These are phyloP conservation scores for Sakesphorus luctuosus DNA, from an alignment of 2,113 vertebrate species.

Conservation along the genomic window DNA sequence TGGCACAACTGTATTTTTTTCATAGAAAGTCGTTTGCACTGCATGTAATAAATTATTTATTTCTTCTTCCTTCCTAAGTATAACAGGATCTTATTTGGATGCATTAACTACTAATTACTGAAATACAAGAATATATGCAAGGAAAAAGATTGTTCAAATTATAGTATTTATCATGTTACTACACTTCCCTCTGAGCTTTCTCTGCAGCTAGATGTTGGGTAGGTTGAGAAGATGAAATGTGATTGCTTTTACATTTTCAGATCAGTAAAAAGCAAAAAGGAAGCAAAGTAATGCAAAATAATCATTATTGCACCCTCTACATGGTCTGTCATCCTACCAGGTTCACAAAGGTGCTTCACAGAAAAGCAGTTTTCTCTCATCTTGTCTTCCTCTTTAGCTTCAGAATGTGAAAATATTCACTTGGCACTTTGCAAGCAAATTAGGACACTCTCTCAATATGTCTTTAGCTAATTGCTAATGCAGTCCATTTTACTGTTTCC, in stretches of 20 bases:
- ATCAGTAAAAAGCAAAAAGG: background rate
- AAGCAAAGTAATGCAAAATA: background rate
- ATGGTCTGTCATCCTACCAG: background rate
- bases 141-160: background rate
- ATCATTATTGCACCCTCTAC: background rate
- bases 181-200: background rate
- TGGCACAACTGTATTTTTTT: background rate
- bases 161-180: background rate
- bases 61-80: background rate
- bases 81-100: background rate
- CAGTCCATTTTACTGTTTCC: background rate
- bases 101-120: background rate
- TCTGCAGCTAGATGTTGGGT: background rate
- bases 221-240: background rate
- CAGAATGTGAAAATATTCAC: background rate
- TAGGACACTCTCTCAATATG: background rate
- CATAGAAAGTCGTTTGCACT: background rate
- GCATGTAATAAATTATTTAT: background rate
- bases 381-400: background rate
- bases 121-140: background rate
- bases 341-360: background rate
- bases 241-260: background rate
- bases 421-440: background rate
- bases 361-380: background rate
- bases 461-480: background rate